Evolutionary conservation across 2,113 vertebrate species (phyloP).

Genomic region (Trinectes maculatus): DNA sequence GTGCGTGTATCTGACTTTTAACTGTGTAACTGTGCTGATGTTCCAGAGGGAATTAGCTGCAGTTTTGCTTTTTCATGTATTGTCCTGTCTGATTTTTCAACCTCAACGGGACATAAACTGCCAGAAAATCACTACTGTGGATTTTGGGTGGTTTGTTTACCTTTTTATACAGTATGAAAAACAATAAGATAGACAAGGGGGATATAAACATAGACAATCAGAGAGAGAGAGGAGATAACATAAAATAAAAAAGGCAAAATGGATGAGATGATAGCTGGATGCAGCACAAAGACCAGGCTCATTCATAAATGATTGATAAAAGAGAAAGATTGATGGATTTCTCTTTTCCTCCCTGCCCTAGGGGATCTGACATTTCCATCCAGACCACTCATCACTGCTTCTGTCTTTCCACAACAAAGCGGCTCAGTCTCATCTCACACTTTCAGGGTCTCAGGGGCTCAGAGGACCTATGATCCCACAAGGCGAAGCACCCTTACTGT

Average conservation of each 20-base stretch:
- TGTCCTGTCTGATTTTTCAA: constrained; percentile 42
- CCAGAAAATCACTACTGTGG: constrained; percentile 4
- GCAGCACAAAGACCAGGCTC: constrained; percentile 47
- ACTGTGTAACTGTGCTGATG: constrained; percentile 22
- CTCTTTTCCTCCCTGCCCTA: constrained; percentile 46
- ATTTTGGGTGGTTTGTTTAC: constrained; percentile 8
- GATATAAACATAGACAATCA: background rate
- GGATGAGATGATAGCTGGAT: constrained; percentile 6
- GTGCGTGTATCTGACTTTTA: constrained; percentile 1
- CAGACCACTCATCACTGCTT: constrained; percentile 58
- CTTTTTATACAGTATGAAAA: background rate
- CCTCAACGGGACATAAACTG: background rate
- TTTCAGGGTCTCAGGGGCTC: constrained; percentile 40
- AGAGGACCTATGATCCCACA: constrained; percentile 48
- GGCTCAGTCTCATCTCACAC: constrained; percentile 62
- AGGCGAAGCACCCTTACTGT: constrained; percentile 50
- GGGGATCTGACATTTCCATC: constrained; percentile 77
- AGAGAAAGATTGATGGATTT: constrained; percentile 67
- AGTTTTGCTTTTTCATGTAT: constrained; percentile 20
- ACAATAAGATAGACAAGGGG: background rate
- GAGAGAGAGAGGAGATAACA: background rate
- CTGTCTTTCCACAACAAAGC: constrained; percentile 71
- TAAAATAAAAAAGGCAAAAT: constrained; percentile 31
- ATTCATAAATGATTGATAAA: constrained; percentile 65
- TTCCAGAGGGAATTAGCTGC: constrained; percentile 59